Evolutionary conservation across 1,140 invertebrate species (phyloP).

Genomic region (Philotrypesis tridentata): DNA sequence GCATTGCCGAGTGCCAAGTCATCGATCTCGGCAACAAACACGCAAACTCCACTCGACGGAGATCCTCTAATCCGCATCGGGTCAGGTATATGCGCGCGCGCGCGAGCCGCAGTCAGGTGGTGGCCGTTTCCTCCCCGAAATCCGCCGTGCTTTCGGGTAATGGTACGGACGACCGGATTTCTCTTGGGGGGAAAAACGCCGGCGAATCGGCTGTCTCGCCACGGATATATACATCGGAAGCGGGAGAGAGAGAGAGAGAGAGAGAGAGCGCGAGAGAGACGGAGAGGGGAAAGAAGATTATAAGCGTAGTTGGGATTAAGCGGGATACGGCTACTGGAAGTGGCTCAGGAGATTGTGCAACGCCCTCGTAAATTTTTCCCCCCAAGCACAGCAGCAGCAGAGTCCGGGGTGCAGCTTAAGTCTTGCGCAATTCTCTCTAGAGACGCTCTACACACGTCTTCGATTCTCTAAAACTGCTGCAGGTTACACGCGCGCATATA

Average conservation of each 20-base stretch:
- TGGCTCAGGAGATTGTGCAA: constrained; percentile 11
- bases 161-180: constrained; percentile 49
- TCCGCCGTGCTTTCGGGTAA: constrained; percentile 59
- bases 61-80: constrained; percentile 4
- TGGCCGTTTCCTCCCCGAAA: constrained; percentile 33
- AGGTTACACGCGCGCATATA: too few species aligned
- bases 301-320: neutral
- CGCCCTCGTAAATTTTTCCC: neutral
- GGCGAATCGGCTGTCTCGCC: neutral
- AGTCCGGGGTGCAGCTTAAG: neutral
- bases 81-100: constrained; percentile 43
- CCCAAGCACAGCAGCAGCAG: too few species aligned
- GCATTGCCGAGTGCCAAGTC: neutral
- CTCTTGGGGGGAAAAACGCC: constrained; percentile 9
- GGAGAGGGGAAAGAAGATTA: constrained; percentile 39
- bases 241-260: constrained; percentile 8
- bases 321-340: neutral
- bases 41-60: constrained; percentile 10
- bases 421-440: neutral
- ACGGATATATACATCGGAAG: neutral
- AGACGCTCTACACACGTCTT: too few species aligned
- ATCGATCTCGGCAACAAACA: neutral
- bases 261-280: neutral
- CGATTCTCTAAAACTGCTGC: too few species aligned
- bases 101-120: constrained; percentile 31